phyloP scores from a whole-genome alignment of 2,113 vertebrate species.

The Grus americana region DNA sequence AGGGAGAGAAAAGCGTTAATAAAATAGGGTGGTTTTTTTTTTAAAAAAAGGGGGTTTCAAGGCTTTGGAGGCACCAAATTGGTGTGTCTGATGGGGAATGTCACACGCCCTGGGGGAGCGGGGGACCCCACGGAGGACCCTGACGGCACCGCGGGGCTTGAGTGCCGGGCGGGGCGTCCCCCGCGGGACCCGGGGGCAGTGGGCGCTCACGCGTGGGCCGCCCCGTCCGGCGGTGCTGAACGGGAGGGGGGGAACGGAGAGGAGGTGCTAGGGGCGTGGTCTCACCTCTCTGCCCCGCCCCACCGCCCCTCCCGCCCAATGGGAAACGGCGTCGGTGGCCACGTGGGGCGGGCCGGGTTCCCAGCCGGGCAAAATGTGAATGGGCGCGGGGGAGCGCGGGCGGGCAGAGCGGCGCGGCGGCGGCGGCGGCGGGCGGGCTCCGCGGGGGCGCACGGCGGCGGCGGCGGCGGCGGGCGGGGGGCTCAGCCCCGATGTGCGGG shows the following conservation, averaged over 20 bases:
- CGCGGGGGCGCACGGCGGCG: conserved; percentile 51
- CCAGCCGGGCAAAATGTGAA: conserved; percentile 76
- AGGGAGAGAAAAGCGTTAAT: conserved; percentile 56
- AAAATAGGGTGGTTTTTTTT: conserved; percentile 39
- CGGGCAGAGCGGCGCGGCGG: neutral
- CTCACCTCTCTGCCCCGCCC: neutral
- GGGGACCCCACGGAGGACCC: neutral
- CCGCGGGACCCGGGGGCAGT: too few species aligned
- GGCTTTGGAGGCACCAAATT: conserved; percentile 69
- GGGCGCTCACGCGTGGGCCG: neutral
- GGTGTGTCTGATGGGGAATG: conserved; percentile 69
- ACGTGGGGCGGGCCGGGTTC: conserved; percentile 66
- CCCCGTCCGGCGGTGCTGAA: neutral
- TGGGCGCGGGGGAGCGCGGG: conserved; percentile 75
- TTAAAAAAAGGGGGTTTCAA: conserved; percentile 56
- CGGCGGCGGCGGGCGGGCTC: neutral
- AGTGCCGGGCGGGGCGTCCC: too few species aligned
- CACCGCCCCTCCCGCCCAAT: conserved; percentile 35
- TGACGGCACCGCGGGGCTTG: too few species aligned
- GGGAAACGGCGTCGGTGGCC: neutral
- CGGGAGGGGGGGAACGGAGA: neutral
- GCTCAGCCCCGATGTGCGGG: neutral
- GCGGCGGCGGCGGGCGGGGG: conserved; percentile 54
- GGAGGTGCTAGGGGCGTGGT: neutral
- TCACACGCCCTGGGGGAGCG: conserved; percentile 52